Base-by-base conservation (phyloP, 2,888 invertebrate species). In the Hemaris fuciformis region DNA sequence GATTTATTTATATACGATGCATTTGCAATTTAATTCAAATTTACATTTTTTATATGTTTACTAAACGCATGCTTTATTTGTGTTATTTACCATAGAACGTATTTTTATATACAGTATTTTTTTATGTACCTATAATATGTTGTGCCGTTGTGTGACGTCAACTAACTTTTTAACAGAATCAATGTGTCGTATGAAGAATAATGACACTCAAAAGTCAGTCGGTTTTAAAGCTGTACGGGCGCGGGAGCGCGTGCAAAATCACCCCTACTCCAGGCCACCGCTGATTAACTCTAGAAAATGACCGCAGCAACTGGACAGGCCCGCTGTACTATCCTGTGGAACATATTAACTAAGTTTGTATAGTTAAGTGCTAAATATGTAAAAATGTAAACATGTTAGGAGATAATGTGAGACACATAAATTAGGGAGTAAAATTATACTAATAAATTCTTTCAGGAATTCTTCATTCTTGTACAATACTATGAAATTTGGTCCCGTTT, bases 221-320 rank as follows among this genome's bases (percentile, higher is more conserved):
- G 91, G 91, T 85, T 91, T 76, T 66, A 92, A 91, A 88, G 83
- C 91, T 72, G 85, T 89, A 65, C 76, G 90, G 1, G 82, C 84
- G 66, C 70, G 91, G 3, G 89, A 89, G 59, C 70, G 91, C 18
- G 64, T 80, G 41, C 84, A 83, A 73, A 70, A 74, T 18, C 91
- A 91, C 43, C 91, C 91, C 0, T 92, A 92, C 79, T 73, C 84
- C 20, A 73, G 91, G 15, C 85, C 89, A 0, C 64, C 3, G 63
- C 68, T 22, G 8, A n/a, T 57, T 1, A 8, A 27, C 25, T 38
- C 68, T 3, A 63, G 65, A 62, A 69, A 65, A 67, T 67, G 56
- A 74, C 66, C 60, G 41, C n/a, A 27, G 13, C 22, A 8, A 20
- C n/a, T 23, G 3, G 38, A 38, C n/a, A n/a, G n/a, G n/a, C n/a